Conservation (phyloP, 1,140 invertebrate species). For the Bursaphelenchus mucronatus region DNA sequence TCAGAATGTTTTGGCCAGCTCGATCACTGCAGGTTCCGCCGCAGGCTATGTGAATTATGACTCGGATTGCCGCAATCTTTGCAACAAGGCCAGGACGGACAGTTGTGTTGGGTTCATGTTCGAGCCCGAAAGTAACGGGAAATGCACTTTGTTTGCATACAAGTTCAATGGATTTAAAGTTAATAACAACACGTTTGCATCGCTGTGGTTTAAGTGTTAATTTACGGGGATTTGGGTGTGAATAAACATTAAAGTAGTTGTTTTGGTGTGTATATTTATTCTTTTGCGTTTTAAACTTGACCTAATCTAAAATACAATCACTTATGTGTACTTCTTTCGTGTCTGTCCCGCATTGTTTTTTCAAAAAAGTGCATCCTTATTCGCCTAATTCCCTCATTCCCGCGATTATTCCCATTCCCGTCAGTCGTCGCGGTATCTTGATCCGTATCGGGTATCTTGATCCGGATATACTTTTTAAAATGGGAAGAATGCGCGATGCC, state of each 20-base stretch:
- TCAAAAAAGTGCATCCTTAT: background rate
- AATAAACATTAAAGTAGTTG: slow-evolving; percentile 6
- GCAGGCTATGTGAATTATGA: slow-evolving; percentile 28
- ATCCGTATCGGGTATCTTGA: too few species aligned
- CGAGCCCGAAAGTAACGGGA: slow-evolving; percentile 30
- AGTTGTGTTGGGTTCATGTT: slow-evolving; percentile 25
- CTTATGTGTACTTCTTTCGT: background rate
- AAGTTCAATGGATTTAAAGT: slow-evolving; percentile 23
- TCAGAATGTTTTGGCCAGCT: background rate
- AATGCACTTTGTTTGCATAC: slow-evolving; percentile 28
- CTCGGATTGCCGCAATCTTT: slow-evolving; percentile 10
- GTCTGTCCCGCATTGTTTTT: background rate
- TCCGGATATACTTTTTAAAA: too few species aligned
- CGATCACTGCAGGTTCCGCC: background rate
- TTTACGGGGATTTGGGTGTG: slow-evolving; percentile 4
- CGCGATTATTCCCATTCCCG: too few species aligned
- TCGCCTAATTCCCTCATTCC: background rate
- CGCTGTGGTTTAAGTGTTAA: slow-evolving; percentile 34
- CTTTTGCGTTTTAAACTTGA: slow-evolving; percentile 9
- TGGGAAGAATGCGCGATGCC: too few species aligned
- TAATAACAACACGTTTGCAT: slow-evolving; percentile 7
- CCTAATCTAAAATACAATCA: slow-evolving; percentile 3
- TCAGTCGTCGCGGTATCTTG: too few species aligned
- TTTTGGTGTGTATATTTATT: background rate
- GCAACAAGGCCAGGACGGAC: slow-evolving; percentile 17